phyloP scores from a whole-genome alignment of 2,113 vertebrate genomes.

The Semnopithecus entellus region DNA sequence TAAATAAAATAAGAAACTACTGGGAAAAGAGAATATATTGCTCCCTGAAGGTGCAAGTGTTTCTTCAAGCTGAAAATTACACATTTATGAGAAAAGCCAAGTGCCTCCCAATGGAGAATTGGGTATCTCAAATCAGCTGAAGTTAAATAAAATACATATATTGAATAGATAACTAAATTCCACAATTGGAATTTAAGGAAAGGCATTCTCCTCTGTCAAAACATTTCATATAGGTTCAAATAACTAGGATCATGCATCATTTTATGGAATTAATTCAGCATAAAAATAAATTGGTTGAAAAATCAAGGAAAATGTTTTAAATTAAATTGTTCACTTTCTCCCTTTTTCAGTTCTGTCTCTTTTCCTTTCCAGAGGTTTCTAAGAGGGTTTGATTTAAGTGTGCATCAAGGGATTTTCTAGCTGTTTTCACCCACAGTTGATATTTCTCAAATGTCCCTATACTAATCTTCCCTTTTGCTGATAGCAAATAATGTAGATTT shows the following conservation, averaged over 20 bases:
- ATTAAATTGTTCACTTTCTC: background rate
- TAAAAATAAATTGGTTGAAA: constrained; percentile 10
- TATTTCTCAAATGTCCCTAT: background rate
- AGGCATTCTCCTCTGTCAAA: constrained; percentile 51
- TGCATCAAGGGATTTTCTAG: background rate
- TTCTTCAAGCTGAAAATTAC: constrained; percentile 87
- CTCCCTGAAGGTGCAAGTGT: constrained; percentile 82
- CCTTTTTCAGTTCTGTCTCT: background rate
- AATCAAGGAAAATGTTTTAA: constrained; percentile 40
- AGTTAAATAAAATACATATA: constrained; percentile 80
- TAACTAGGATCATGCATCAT: constrained; percentile 36
- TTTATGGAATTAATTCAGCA: background rate
- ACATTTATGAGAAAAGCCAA: constrained; percentile 84
- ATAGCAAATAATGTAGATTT: constrained; percentile 30
- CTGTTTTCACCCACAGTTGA: background rate
- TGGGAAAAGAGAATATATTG: constrained; percentile 76
- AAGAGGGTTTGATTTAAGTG: constrained; percentile 28
- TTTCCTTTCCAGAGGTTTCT: background rate
- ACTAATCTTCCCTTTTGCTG: background rate
- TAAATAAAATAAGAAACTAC: constrained; percentile 84
- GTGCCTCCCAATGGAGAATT: constrained; percentile 71
- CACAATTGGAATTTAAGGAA: constrained; percentile 59
- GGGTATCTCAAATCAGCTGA: constrained; percentile 81
- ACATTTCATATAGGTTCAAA: background rate
- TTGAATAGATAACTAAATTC: constrained; percentile 73